Conservation (phyloP, 1,140 invertebrate genomes). For the Andrena cerasifolii region DNA sequence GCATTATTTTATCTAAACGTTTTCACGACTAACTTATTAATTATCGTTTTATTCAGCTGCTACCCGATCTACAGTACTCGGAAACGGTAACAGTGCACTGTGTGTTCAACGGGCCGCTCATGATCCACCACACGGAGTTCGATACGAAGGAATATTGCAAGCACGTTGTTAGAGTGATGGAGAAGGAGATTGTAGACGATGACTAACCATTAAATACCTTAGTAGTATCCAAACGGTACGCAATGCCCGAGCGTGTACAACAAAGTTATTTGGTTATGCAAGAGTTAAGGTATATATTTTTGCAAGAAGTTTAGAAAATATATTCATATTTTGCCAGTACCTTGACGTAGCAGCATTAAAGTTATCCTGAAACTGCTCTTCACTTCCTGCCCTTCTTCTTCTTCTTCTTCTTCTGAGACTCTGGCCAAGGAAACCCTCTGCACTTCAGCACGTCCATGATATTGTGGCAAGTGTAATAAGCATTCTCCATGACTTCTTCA, state of each 20-base stretch:
- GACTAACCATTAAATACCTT: background rate
- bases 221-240: background rate
- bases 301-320: slow-evolving; percentile 11
- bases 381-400: slow-evolving; percentile 84
- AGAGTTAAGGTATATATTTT: slow-evolving; percentile 21
- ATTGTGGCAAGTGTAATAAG: slow-evolving; percentile 94
- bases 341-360: background rate
- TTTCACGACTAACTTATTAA: slow-evolving; percentile 22
- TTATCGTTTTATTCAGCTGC: slow-evolving; percentile 79
- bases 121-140: slow-evolving; percentile 67
- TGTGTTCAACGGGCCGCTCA: slow-evolving; percentile 83
- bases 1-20: background rate
- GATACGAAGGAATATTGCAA: slow-evolving; percentile 62
- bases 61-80: slow-evolving; percentile 83
- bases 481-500: slow-evolving; percentile 93
- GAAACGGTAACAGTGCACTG: slow-evolving; percentile 84
- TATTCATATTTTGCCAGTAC: slow-evolving; percentile 29
- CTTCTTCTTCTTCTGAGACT: slow-evolving; percentile 92
- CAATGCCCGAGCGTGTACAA: background rate
- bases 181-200: slow-evolving; percentile 13
- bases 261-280: background rate
- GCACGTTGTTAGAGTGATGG: slow-evolving; percentile 8
- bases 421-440: slow-evolving; percentile 92
- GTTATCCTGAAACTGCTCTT: slow-evolving; percentile 15
- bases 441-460: slow-evolving; percentile 90